These are phyloP conservation scores for Paramuricea clavata DNA, from an alignment of 92 coral and sea anemone species.

Conservation along the genomic window DNA sequence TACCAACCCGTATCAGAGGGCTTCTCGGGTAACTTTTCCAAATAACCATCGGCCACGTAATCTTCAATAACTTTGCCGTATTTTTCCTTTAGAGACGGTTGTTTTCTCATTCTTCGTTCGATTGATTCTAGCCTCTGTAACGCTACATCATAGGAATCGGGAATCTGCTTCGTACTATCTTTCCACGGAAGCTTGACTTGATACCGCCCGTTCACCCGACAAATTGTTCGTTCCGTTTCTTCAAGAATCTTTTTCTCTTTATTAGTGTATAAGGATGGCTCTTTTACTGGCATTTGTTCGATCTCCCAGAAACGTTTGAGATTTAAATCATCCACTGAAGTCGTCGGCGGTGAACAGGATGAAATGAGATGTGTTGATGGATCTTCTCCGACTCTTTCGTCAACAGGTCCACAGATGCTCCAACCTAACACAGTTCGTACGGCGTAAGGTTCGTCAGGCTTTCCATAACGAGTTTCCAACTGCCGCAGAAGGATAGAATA, in stretches of 20 bases:
- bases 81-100: constrained; percentile 8
- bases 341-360: neutral
- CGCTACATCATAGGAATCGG: constrained; percentile 13
- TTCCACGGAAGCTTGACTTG: constrained; percentile 32
- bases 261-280: neutral
- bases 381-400: neutral
- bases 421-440: constrained; percentile 34
- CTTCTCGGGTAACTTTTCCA: neutral
- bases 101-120: neutral
- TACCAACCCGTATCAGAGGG: constrained; percentile 14
- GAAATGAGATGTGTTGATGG: neutral
- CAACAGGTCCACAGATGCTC: constrained; percentile 38
- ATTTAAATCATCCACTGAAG: neutral
- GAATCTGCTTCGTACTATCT: neutral
- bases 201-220: constrained; percentile 1
- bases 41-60: neutral
- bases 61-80: constrained; percentile 20
- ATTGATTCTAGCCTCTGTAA: neutral
- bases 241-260: neutral
- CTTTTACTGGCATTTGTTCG: neutral
- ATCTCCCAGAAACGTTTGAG: neutral
- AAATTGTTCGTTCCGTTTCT: neutral
- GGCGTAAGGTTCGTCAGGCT: too few species aligned
- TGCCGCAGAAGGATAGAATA: too few species aligned
- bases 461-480: too few species aligned